Evolutionary conservation across 1,140 invertebrate genomes (phyloP).

Genomic region (Neodiprion fabricii): DNA sequence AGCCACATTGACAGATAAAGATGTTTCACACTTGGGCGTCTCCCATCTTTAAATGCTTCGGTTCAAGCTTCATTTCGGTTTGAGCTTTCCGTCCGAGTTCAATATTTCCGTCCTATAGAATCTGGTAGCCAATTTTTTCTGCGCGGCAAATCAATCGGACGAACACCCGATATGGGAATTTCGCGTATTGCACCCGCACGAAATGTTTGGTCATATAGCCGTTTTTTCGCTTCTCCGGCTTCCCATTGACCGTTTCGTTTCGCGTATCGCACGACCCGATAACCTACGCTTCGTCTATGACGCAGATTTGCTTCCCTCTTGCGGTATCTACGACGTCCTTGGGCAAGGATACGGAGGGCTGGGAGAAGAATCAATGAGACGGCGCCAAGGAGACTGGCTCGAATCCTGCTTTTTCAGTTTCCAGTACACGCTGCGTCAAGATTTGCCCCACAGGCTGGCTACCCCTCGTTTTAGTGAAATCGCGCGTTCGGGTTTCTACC

Average conservation of each 20-base stretch:
- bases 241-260: not conserved
- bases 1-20: no score
- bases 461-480: not conserved
- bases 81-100: no score
- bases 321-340: constrained; percentile 2
- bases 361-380: not conserved
- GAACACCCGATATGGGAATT: no score
- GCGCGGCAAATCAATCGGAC: no score
- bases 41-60: no score
- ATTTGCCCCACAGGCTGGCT: not conserved
- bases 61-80: no score
- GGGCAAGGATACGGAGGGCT: not conserved
- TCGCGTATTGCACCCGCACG: no score
- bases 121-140: no score
- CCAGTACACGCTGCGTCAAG: not conserved
- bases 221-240: not conserved
- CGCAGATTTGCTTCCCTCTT: not conserved
- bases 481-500: not conserved
- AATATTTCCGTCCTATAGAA: no score
- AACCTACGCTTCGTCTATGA: not conserved
- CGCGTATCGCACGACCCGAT: not conserved
- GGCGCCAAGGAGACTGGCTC: not conserved
- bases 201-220: no score
- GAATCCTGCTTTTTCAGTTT: not conserved
- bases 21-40: no score